Evolutionary conservation across 2,888 invertebrate genomes (phyloP).

Genomic region (Dorcus hopei): DNA sequence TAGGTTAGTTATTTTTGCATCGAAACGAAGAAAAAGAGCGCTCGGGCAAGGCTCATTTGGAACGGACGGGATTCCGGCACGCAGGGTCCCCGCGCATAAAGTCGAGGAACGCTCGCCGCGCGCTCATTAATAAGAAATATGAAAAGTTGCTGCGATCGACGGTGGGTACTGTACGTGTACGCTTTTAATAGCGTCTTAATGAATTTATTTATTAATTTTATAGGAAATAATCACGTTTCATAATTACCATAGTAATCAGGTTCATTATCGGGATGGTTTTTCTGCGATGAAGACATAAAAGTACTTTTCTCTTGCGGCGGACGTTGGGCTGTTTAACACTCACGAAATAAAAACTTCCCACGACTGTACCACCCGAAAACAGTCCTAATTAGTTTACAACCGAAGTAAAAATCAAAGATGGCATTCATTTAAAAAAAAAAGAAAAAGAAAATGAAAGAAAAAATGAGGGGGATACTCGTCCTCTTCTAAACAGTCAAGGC

Average conservation of each 20-base stretch:
- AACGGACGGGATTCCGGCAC: slow-evolving; percentile 3
- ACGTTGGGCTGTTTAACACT: no score
- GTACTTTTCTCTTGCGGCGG: no score
- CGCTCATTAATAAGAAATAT: slow-evolving; percentile 23
- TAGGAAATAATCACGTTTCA: no score
- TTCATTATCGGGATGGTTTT: no score
- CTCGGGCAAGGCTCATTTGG: slow-evolving; percentile 8
- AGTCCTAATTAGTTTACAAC: no score
- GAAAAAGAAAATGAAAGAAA: neutral
- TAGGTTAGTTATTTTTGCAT: slow-evolving; percentile 22
- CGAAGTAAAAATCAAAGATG: no score
- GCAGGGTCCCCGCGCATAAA: neutral
- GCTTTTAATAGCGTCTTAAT: slow-evolving; percentile 4
- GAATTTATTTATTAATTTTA: slow-evolving; percentile 8
- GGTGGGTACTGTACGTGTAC: neutral
- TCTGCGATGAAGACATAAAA: no score
- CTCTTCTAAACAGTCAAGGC: neutral
- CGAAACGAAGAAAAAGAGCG: slow-evolving; percentile 17
- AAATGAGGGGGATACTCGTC: neutral
- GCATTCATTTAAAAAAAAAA: no score
- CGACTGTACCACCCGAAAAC: no score
- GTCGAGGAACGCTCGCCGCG: neutral
- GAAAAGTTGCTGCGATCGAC: slow-evolving; percentile 11
- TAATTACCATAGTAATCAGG: no score
- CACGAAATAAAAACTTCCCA: no score